Evolutionary conservation across 2,797 vertebrate species (phyloP).

Genomic region (Odontamblyopus lacepedii): DNA sequence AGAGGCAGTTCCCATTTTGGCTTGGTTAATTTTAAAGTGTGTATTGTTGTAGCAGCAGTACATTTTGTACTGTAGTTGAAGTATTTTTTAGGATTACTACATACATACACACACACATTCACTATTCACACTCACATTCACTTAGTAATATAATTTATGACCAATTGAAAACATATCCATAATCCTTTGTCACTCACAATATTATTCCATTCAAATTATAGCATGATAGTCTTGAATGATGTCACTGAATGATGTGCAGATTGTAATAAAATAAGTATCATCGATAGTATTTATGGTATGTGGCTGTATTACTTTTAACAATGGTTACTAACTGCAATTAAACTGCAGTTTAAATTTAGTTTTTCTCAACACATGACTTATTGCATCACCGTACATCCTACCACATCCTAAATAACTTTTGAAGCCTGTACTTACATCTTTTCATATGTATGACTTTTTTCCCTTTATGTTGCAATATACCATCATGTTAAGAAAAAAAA

Average conservation of each 20-base stretch:
- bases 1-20: not conserved
- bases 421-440: not conserved
- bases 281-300: not conserved
- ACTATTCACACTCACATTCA: not conserved
- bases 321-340: too few species aligned
- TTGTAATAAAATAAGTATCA: not conserved
- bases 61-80: not conserved
- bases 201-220: not conserved
- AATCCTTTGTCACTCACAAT: not conserved
- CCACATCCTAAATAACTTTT: not conserved
- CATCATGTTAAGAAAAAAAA: not conserved
- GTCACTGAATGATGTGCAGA: not conserved
- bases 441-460: not conserved
- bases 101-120: not conserved
- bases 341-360: too few species aligned
- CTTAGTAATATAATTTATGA: not conserved
- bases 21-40: not conserved
- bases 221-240: too few species aligned
- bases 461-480: slow-evolving; percentile 2
- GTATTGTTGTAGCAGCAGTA: not conserved
- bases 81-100: not conserved
- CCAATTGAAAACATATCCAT: not conserved
- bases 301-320: not conserved
- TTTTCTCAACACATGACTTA: not conserved
- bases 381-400: not conserved